Evolutionary conservation across 2,888 invertebrate genomes (phyloP).

Genomic region (Tenthredo livida): DNA sequence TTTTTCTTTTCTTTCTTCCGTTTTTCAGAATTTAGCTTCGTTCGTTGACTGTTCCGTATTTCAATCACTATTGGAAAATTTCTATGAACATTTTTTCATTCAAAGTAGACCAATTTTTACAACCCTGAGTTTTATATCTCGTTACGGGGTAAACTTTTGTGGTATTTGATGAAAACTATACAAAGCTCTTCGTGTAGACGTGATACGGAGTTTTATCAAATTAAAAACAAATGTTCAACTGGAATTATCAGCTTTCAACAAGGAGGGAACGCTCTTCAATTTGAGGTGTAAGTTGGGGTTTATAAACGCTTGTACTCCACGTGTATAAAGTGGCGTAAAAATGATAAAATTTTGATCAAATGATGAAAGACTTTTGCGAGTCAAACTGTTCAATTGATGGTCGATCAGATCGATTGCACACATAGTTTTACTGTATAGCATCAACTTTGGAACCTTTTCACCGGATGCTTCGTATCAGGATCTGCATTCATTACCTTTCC

Average conservation of each 20-base stretch:
- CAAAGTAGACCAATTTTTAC: too few relatives aligned
- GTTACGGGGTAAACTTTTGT: too few relatives aligned
- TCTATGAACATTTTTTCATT: too few relatives aligned
- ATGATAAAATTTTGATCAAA: neutral
- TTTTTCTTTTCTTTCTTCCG: neutral
- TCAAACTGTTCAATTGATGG: neutral
- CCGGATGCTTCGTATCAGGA: neutral
- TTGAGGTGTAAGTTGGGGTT: neutral
- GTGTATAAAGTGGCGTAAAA: neutral
- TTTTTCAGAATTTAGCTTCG: neutral
- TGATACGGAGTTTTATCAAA: too few relatives aligned
- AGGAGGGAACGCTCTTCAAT: neutral
- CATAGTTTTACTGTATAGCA: neutral
- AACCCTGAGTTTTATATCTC: too few relatives aligned
- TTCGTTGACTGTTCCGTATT: neutral
- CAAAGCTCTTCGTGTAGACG: too few relatives aligned
- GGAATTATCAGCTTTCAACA: too few relatives aligned
- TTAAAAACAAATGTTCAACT: too few relatives aligned
- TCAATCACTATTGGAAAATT: neutral
- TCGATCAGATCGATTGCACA: slow-evolving; percentile 1
- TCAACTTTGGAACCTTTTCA: neutral
- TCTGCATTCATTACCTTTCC: neutral
- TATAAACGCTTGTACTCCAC: neutral
- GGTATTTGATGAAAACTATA: too few relatives aligned
- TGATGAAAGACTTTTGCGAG: neutral